Evolutionary conservation across 2,797 vertebrate genomes (phyloP).

Genomic region (Alcedo quadribrachys): DNA sequence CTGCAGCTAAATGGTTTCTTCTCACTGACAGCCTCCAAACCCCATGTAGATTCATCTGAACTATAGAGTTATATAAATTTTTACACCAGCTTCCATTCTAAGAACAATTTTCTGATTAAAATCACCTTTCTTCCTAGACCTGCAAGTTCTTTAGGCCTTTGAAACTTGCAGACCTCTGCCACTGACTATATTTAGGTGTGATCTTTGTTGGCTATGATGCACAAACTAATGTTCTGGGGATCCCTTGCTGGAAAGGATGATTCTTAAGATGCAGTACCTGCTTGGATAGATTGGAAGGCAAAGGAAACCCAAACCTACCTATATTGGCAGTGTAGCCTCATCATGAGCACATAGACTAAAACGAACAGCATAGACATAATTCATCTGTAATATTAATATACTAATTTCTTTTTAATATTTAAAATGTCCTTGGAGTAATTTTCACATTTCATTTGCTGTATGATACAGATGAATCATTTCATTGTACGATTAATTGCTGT

Average conservation of each 20-base stretch:
- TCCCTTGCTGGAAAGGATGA: accelerated
- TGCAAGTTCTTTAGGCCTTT: background rate
- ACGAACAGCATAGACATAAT: background rate
- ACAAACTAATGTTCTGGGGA: background rate
- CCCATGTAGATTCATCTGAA: background rate
- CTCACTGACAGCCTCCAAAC: background rate
- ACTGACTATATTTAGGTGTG: background rate
- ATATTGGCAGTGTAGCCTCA: background rate
- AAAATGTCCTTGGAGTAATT: background rate
- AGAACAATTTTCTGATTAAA: background rate
- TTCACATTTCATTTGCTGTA: background rate
- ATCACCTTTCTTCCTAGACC: background rate
- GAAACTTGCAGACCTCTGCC: background rate
- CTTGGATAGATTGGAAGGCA: background rate
- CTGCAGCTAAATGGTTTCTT: background rate
- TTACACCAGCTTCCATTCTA: background rate
- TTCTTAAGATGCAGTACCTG: background rate
- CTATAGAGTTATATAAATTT: background rate
- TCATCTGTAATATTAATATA: background rate
- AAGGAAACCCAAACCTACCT: background rate
- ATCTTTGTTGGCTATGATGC: background rate
- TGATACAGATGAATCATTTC: background rate
- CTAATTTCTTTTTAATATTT: background rate
- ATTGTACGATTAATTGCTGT: background rate
- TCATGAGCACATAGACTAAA: background rate